A percentile compares a stretch with the other conserved stretches of the same genome.
Conservation (phyloP, 2,888 invertebrate genomes). For the Heliconius ethilla region DNA sequence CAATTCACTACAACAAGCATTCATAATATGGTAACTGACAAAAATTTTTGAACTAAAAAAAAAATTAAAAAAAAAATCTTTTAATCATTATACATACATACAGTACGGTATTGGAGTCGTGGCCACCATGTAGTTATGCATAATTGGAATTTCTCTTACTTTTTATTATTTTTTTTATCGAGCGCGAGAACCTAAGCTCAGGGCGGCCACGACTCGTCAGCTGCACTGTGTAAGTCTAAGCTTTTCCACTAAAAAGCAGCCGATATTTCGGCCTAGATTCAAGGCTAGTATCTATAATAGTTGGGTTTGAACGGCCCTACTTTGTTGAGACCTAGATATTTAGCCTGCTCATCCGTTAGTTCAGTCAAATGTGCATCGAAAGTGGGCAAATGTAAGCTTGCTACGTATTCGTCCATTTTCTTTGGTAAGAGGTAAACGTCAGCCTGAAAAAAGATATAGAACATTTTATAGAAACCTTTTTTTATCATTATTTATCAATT, state of each 20-base stretch:
- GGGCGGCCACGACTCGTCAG: too few relatives aligned
- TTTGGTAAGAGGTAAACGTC: conserved; percentile 99
- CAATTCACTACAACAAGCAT: not conserved
- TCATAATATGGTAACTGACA: conserved; percentile 7
- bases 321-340: conserved; percentile 98
- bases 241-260: conserved; percentile 27
- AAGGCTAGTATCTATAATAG: conserved; percentile 91
- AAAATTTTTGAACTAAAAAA: not conserved
- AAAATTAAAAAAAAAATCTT: not conserved
- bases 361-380: conserved; percentile 99
- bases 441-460: conserved; percentile 73
- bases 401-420: conserved; percentile 99
- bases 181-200: too few relatives aligned
- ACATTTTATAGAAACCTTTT: not conserved
- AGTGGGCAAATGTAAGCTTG: conserved; percentile 96
- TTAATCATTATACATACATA: not conserved
- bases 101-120: not conserved
- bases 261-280: conserved; percentile 37
- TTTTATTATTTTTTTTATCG: too few relatives aligned
- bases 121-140: too few relatives aligned
- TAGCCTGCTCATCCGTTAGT: conserved; percentile 97
- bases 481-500: not conserved
- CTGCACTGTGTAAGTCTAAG: conserved; percentile 3
- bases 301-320: conserved; percentile 99
- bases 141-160: too few relatives aligned